phyloP scores from a whole-genome alignment of 2,113 vertebrate species.

The Sorex fumeus region DNA sequence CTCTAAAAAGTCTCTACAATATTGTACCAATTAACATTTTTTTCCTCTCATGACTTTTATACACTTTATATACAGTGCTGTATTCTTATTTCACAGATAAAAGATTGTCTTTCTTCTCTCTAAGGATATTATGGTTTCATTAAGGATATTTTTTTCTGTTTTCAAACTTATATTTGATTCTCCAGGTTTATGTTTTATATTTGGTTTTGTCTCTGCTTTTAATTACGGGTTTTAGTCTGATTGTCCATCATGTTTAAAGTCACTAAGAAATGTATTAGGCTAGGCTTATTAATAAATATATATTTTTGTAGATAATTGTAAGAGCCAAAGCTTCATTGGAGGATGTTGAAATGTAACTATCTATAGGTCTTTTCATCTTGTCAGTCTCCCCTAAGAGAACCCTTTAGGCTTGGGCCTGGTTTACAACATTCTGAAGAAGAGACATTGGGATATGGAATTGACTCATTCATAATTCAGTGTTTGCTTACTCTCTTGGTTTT shows the following conservation, averaged over 20 bases:
- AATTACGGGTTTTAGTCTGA: not conserved
- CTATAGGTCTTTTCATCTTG: conserved; percentile 15
- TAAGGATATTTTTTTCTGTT: conserved; percentile 6
- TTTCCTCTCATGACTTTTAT: conserved; percentile 39
- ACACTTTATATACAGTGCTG: not conserved
- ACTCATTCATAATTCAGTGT: not conserved
- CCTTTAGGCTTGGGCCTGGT: not conserved
- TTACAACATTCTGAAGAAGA: not conserved
- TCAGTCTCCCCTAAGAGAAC: conserved; percentile 34
- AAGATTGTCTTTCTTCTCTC: conserved; percentile 20
- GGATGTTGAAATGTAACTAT: not conserved
- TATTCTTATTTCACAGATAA: not conserved
- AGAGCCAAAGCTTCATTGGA: not conserved
- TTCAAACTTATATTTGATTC: not conserved
- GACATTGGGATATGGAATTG: not conserved
- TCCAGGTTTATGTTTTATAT: conserved; percentile 12
- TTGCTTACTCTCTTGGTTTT: not conserved
- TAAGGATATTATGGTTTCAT: not conserved
- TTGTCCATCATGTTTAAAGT: not conserved
- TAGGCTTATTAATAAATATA: not conserved
- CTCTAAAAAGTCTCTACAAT: conserved; percentile 34
- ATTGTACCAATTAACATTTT: conserved; percentile 17
- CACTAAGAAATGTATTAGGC: not conserved
- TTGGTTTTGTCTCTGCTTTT: conserved; percentile 1
- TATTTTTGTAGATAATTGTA: not conserved